Base-by-base conservation (phyloP, 1,140 invertebrate genomes). In the Dryas iulia region DNA sequence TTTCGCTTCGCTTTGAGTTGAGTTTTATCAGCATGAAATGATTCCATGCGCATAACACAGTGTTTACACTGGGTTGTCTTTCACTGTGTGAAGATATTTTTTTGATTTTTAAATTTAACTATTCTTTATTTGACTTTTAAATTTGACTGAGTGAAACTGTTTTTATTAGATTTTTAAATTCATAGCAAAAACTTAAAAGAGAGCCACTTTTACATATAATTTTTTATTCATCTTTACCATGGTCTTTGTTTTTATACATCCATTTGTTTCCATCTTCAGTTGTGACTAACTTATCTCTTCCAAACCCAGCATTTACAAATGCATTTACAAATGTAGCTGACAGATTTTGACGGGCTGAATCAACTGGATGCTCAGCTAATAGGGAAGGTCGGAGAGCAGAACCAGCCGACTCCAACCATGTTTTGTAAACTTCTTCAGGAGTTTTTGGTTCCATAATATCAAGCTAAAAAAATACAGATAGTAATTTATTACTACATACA, bases 381-480 rank as follows among this genome's bases (percentile, higher is more conserved):
- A 97, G 95, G 6, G 96, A 96, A 12, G 96, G 96, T 10, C 95
- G 94, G 73, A 98, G 96, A 12, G 96, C 95, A 0, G 96, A 96
- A 57, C 97, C 95, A 57, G 94, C 95, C 84, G 97, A 98, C 88
- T 99, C 99, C 68, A 99, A 92, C 93, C 99, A 98, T 7, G 97
- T 98, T 92, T 99, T 99, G 92, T 99, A 99, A 10, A 99, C 98
- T 91, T 99, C 99, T 89, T 99, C 99, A 0, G 99, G 99, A 6
- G 98, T 98, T 93, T 99, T 99, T 0, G 99, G 98, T 86, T 99
- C 98, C 96, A 99, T 98, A 76, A 99, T 99, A 86, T 99, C 99
- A 82, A 99, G 94, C 94, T 96, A 69, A 7, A 81, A 66, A 79
- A 33, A 92, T 78, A 74, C n/a, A 10, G 11, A 74, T 31, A 47